These are phyloP conservation scores for Lagopus leucura DNA, from an alignment of 2,113 vertebrate genomes.

Conservation along the genomic window DNA sequence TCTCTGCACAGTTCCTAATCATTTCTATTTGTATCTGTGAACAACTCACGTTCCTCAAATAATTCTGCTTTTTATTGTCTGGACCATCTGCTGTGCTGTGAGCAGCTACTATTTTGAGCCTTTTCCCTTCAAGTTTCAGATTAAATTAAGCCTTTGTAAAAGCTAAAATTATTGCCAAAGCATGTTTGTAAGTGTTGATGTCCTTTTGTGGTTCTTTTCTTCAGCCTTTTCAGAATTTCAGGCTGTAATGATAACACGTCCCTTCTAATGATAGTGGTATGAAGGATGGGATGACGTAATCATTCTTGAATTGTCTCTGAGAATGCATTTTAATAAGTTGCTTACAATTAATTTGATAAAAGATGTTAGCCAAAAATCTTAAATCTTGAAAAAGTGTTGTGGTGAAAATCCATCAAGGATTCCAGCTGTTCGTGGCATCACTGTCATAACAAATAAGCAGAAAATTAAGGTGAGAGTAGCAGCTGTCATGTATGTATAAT, in stretches of 20 bases:
- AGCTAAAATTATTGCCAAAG: slow-evolving; percentile 56
- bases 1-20: not conserved
- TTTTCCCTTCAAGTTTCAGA: slow-evolving; percentile 42
- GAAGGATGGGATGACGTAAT: not conserved
- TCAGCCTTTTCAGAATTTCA: slow-evolving; percentile 33
- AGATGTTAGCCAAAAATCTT: not conserved
- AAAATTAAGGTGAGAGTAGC: not conserved
- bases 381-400: not conserved
- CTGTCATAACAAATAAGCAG: not conserved
- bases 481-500: not conserved
- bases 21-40: not conserved
- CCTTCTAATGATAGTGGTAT: not conserved
- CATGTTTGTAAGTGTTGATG: slow-evolving; percentile 22
- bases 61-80: slow-evolving; percentile 61
- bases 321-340: not conserved
- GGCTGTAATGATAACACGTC: not conserved
- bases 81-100: slow-evolving; percentile 54
- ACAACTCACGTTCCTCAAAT: slow-evolving; percentile 49
- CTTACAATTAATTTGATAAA: not conserved
- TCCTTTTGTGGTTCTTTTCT: slow-evolving; percentile 2
- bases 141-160: slow-evolving; percentile 68
- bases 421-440: not conserved
- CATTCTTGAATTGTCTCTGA: not conserved
- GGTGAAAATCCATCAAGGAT: not conserved
- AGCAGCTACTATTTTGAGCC: slow-evolving; percentile 59